Evolutionary conservation across 1,140 invertebrate species (phyloP), one percentile per base, ranked within the genome.

Genomic region (Bombus superbus): DNA sequence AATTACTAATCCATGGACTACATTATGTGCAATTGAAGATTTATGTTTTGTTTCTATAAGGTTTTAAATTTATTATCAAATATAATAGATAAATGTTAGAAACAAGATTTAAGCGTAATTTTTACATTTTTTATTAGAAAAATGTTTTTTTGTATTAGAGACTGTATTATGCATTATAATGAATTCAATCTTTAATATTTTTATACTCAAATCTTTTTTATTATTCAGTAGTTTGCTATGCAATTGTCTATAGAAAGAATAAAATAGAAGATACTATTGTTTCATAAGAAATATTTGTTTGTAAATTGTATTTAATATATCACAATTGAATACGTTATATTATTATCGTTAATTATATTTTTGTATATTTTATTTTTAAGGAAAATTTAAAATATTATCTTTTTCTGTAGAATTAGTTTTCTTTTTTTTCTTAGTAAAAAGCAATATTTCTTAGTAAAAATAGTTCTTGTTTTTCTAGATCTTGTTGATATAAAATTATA

Each of bases 21-120:
- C 97, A 78, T 95, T 98, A 15, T 98, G 98, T 92, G 95, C 96
- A 28, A 97, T 98, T 89, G 98, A 98, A 94, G 98, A 98, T 82
- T 94, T 99, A 66, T 98, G 97, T 92, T 98, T 97, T 91, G 95
- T 98, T 80, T 97, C 97, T 69, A 96, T 97, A 83, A 96, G 97
- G 92, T 95, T 93, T 69, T 75, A 38, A 38, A 57, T 83, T 81
- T 22, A 72, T 32, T n/a, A 71, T 11, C 57, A 44, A 74, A 42
- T 74, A 74, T 53, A 25, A 53, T 53, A 66, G n/a, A 66, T n/a
- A 32, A 35, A n/a, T 32, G 15, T 66, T 66, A 35, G n/a, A 66
- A 35, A 35, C n/a, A 66, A 8, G 2, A 32, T 66, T 32, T 66
- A 32, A 66, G 32, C n/a, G 13, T 8, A 66, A 66, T 66, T 66